Evolutionary conservation across 2,113 vertebrate species (phyloP).

Genomic region (Psittacula cyanocephala): DNA sequence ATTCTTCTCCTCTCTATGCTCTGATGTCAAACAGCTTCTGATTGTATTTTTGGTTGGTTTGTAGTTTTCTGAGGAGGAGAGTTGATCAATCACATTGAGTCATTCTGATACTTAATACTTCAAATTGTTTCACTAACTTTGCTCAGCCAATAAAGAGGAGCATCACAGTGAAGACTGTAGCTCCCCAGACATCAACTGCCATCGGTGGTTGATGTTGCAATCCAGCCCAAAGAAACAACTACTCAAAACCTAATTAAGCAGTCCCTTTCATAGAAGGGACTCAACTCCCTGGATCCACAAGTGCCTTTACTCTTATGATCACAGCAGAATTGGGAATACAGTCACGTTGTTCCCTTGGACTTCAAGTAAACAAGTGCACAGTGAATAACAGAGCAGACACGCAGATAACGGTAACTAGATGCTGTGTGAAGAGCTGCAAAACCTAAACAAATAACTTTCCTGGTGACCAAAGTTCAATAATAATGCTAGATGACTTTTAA

Average conservation of each 20-base stretch:
- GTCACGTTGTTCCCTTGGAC: background rate
- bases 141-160: background rate
- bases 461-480: background rate
- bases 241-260: background rate
- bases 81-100: background rate
- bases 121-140: background rate
- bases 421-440: background rate
- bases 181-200: background rate
- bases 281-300: background rate
- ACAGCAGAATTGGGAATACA: background rate
- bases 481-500: background rate
- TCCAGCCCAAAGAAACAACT: background rate
- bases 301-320: background rate
- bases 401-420: background rate
- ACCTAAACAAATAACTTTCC: background rate
- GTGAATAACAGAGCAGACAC: background rate
- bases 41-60: background rate
- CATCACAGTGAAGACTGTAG: background rate
- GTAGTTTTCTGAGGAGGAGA: background rate
- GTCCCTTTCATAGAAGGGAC: background rate
- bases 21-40: background rate
- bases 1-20: background rate
- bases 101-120: background rate
- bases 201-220: background rate
- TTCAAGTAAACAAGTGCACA: background rate